Base-by-base conservation (phyloP, 1,140 invertebrate species). In the Camponotus floridanus region DNA sequence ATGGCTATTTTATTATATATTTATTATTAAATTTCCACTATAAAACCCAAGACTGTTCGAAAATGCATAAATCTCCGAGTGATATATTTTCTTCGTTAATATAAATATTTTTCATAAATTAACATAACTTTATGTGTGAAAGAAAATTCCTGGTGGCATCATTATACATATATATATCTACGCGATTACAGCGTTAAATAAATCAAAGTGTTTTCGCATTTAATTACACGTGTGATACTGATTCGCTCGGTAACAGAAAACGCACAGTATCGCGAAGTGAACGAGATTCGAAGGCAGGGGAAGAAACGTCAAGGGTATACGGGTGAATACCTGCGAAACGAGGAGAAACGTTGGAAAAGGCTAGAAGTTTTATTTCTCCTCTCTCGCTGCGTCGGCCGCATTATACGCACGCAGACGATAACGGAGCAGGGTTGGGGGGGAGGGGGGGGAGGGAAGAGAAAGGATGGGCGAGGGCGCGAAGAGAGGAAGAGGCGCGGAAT, bases 331-430 rank as follows among this genome's bases (percentile, higher is more conserved):
- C 76, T 51, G 64, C 64, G 76, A 70, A 80, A 68, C 42, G 84
- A 71, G 87, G 42, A 51, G 48, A 86, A 74, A 59, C 87, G 87
- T 83, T 59, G 78, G 73, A 73, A 89, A 87, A 84, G 78, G 85
- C 31, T n/a, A 3, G 26, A 78, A 67, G 83, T 65, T 70, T 73
- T 33, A 51, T 26, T 55, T 33, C 55, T 62, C 74, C 59, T 57
- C 13, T 13, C 11, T 64, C 39, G 8, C 36, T 59, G 55, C 73
- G 51, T 55, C 78, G 55, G 68, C 79, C 83, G 88, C 87, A 85
- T 88, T 88, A 71, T 80, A 70, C 88, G 88, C 88, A 87, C 85
- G 88, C 74, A 76, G 85, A 90, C 85, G 88, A 90, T 89, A 89
- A 89, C 87, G 88, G 81, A 33, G 45, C 3, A 55, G n/a, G 36